Evolutionary conservation across 2,888 invertebrate species (phyloP).

Genomic region (Drosophila tripunctata): DNA sequence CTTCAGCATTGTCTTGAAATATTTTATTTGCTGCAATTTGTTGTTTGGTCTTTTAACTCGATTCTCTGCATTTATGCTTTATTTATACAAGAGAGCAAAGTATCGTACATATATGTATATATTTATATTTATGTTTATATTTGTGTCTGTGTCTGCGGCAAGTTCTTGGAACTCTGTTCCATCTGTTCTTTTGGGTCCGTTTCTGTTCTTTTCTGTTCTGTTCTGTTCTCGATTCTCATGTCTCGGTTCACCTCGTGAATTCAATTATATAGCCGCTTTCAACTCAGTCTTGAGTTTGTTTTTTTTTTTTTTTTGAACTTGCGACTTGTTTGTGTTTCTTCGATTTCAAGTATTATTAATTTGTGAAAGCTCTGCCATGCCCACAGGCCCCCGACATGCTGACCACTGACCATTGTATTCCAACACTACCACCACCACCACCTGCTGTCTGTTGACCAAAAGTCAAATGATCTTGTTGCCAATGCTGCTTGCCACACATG

Average conservation of each 20-base stretch:
- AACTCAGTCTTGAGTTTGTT: constrained; percentile 44
- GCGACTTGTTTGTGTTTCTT: constrained; percentile 36
- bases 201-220: neutral
- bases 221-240: constrained; percentile 3
- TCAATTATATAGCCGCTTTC: constrained; percentile 75
- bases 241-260: constrained; percentile 72
- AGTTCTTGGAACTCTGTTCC: constrained; percentile 65
- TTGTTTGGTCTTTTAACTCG: constrained; percentile 35
- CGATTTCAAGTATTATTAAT: constrained; percentile 70
- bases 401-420: constrained; percentile 1
- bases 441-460: constrained; percentile 13
- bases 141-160: constrained; percentile 32
- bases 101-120: constrained; percentile 15
- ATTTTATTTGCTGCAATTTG: constrained; percentile 44
- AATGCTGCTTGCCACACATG: constrained; percentile 11
- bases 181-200: constrained; percentile 32
- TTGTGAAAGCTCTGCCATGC: constrained; percentile 77
- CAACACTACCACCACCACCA: neutral
- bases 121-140: constrained; percentile 24
- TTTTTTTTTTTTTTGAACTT: constrained; percentile 30
- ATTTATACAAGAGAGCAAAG: constrained; percentile 45
- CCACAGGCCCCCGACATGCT: constrained; percentile 55
- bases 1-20: constrained; percentile 30
- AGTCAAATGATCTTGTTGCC: constrained; percentile 56
- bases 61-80: constrained; percentile 54